Percentiles rank a stretch among this genome's conserved stretches.
These are phyloP conservation scores for Anhinga anhinga DNA, from an alignment of 2,113 vertebrate species.

Conservation along the genomic window DNA sequence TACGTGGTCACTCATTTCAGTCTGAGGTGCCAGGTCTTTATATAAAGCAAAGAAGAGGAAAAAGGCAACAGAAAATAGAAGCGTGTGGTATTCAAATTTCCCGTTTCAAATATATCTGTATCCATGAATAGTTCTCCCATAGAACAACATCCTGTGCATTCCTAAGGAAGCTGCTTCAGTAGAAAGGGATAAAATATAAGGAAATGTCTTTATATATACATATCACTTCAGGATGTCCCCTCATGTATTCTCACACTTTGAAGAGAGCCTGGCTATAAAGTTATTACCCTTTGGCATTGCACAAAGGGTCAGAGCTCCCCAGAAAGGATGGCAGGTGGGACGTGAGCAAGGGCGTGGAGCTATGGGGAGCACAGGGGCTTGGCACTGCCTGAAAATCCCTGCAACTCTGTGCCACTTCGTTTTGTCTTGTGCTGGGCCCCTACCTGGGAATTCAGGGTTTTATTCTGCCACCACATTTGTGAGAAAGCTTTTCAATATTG, in stretches of 20 bases:
- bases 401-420: neutral
- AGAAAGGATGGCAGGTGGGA: neutral
- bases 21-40: neutral
- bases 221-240: conserved; percentile 9
- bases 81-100: neutral
- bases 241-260: neutral
- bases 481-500: neutral
- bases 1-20: neutral
- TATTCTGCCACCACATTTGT: neutral
- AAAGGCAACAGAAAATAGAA: neutral
- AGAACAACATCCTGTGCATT: conserved; percentile 36
- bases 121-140: neutral
- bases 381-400: neutral
- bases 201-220: neutral
- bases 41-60: neutral
- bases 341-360: accelerated
- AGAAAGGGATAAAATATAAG: neutral
- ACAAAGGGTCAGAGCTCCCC: neutral
- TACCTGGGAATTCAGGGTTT: neutral
- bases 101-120: neutral
- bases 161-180: neutral
- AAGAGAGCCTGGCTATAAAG: neutral
- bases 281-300: neutral
- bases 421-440: neutral
- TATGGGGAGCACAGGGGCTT: neutral